Evolutionary conservation across 2,888 invertebrate genomes (phyloP), one percentile per base, ranked within the genome.

Genomic region (Zonitis immaculata): DNA sequence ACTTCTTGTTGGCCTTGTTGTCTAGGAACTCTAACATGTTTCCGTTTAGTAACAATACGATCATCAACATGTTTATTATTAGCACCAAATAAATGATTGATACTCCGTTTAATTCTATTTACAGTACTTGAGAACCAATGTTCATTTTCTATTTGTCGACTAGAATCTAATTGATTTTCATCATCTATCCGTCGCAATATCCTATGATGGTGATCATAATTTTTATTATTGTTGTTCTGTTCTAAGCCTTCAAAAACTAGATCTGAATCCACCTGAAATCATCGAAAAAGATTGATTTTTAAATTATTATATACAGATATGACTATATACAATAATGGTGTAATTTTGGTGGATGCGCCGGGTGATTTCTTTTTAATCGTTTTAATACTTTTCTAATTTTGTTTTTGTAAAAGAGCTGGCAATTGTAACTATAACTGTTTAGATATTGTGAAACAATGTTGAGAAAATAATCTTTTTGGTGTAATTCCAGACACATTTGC

Each of bases 231-330:
- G 60, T 66, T 60, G 60, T 66, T 60, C 61, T 66, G 61, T 52
- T 72, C 71, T 67, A 69, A 58, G 58, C 59, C 71, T 59, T 77
- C 77, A 60, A 77, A 77, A 49, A 75, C 72, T 66, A 77, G 62
- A 60, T 77, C 77, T 28, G 72, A 66, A 58, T 77, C 74, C 57
- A 67, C 64, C 77, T 77, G 72, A 22, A 75, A n/a, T n/a, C n/a
- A n/a, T n/a, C n/a, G n/a, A 75, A 43, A 58, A 61, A 60, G n/a
- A n/a, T n/a, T n/a, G n/a, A n/a, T n/a, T n/a, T n/a, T n/a, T n/a
- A n/a, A n/a, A n/a, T n/a, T n/a, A n/a, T n/a, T n/a, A n/a, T n/a
- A n/a, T n/a, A n/a, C n/a, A n/a, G n/a, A n/a, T n/a, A n/a, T n/a
- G n/a, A n/a, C n/a, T n/a, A n/a, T n/a, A n/a, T n/a, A n/a, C n/a